Base-by-base conservation (phyloP, 2,113 vertebrate genomes). In the Pseudorhombus dupliciocellatus region DNA sequence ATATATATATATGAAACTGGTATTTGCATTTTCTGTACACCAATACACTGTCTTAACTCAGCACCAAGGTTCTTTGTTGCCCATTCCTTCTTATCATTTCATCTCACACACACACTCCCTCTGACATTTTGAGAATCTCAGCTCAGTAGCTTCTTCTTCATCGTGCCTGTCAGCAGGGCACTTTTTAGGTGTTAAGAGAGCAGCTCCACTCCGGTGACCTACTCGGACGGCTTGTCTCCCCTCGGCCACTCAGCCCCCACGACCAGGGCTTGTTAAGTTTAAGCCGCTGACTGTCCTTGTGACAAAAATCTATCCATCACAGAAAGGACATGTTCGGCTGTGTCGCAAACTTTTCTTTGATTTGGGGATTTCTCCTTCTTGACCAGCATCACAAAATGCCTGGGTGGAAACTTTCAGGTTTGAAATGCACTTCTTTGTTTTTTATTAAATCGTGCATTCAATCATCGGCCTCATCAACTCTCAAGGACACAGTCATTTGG, bases 391-490 rank as follows among this genome's bases (percentile, higher is more conserved):
- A 16, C 16, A 44, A 15, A 44, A 44, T 18, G 40, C 40, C 18
- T 18, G 40, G 15, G 5, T 44, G 40, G 40, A 44, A 44, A 44
- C 15, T 51, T 60, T 51, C 55, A 48, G 20, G 2, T 22, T 34
- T 51, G 15, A 69, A 28, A 62, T n/a, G 18, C 10, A 24, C 42
- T 50, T 3, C 60, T 11, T 18, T 22, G 9, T 24, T 22, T 1
- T 26, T 26, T 25, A 26, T 25, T 73, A 55, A 7, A 58, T 40
- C 34, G 24, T 60, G 69, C 22, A 10, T 77, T 64, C 67, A 11
- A 67, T 63, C 62, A n/a, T 3, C 24, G 51, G 48, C 22, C 63
- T 72, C 54, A 59, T 67, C 69, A 53, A 34, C 44, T 26, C 24
- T 30, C 31, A 72, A 81, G 73, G 63, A 68, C 69, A 54, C 20